Evolutionary conservation across 2,797 vertebrate species (phyloP), one percentile per base, ranked within the genome.

Genomic region (Microcaecilia unicolor): DNA sequence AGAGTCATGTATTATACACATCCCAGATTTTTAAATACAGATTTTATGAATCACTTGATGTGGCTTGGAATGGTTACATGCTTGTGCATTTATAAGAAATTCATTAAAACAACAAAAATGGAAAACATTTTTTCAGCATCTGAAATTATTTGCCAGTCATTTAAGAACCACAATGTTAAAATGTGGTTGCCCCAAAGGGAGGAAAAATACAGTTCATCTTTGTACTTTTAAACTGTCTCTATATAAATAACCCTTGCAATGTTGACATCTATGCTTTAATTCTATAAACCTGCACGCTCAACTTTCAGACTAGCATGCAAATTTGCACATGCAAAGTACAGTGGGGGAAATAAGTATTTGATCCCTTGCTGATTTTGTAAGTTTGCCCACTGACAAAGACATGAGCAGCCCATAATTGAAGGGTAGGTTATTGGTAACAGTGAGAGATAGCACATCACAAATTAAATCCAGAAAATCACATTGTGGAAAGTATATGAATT

Each of bases 21-120:
- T 67, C 73, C 43, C 36, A 16, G 50, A 49, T 70, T 61, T 56
- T 45, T 57, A 67, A 74, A 64, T 50, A 57, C 57, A 54, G 55
- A 59, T 60, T 62, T 74, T 42, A 57, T 15, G 27, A 52, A n/a
- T 30, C 48, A 67, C 74, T 63, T 61, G 51, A 70, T 71, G 67
- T 68, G 67, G 66, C 63, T 59, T 49, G 45, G 62, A 68, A 67
- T 55, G 51, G 46, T 53, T 66, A 72, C 61, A 71, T 63, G 43
- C 55, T 64, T 41, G 47, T 31, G 55, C 22, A 34, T 51, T 53
- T 45, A 58, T 48, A 66, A 62, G 67, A 58, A 55, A 52, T 43
- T 52, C 44, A 56, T 58, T 46, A 35, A 49, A 17, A 54, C 48
- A 20, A 17, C 12, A 50, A 55, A 34, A 17, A 7, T 40, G 22